phyloP scores from a whole-genome alignment of 2,797 vertebrate genomes.

The Taeniopygia guttata region DNA sequence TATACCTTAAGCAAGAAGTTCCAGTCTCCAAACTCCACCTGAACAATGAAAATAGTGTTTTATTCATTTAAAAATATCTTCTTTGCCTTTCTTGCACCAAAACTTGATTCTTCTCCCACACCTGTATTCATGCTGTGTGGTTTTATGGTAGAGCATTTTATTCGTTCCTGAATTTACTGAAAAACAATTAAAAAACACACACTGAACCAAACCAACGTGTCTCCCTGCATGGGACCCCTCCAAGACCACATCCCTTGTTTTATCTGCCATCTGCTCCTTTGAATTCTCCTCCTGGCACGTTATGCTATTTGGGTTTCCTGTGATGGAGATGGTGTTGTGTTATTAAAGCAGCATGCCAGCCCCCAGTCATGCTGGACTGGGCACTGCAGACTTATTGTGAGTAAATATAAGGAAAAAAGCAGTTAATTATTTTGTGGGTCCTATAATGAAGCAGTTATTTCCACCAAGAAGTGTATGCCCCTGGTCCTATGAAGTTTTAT shows the following conservation, averaged over 20 bases:
- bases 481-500: background rate
- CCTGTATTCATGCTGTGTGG: fast-evolving
- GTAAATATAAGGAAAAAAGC: background rate
- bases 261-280: background rate
- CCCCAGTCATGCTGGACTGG: background rate
- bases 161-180: background rate
- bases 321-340: background rate
- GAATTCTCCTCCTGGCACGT: background rate
- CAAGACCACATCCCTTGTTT: background rate
- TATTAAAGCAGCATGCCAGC: background rate
- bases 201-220: fast-evolving
- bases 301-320: background rate
- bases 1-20: background rate
- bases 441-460: background rate
- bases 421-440: background rate
- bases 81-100: background rate
- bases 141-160: background rate
- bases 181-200: background rate
- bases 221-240: background rate
- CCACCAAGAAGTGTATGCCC: background rate
- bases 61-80: background rate
- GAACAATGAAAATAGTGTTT: background rate
- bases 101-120: background rate
- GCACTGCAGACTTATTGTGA: background rate
- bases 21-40: background rate